Evolutionary conservation across 2,113 vertebrate species (phyloP).

Genomic region (Microcebus ravelobensis): DNA sequence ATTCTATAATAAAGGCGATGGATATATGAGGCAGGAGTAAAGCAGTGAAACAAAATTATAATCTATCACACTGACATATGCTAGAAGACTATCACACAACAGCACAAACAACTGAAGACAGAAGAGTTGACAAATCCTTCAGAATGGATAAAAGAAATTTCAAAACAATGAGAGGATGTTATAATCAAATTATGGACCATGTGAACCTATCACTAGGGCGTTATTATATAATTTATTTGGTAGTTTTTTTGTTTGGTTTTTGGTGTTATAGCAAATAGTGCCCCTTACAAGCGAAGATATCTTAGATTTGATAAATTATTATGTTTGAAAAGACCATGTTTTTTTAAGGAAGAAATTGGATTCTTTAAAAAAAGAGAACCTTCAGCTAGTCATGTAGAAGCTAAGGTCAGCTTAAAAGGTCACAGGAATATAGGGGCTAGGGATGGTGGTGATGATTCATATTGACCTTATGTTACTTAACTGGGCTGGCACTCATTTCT

Average conservation of each 20-base stretch:
- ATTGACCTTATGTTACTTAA: neutral
- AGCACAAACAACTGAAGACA: neutral
- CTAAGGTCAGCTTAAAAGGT: neutral
- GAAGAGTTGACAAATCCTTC: neutral
- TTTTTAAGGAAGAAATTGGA: neutral
- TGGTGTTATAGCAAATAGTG: neutral
- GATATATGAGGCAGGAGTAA: neutral
- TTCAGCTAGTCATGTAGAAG: neutral
- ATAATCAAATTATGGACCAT: neutral
- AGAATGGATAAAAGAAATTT: neutral
- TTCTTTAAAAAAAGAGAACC: neutral
- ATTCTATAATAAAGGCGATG: neutral
- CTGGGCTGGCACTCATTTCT: neutral
- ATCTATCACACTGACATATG: fast-evolving
- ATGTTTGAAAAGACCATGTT: neutral
- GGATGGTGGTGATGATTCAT: neutral
- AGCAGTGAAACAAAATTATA: too few species aligned
- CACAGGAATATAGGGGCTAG: neutral
- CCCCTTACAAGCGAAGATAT: neutral
- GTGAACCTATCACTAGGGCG: neutral
- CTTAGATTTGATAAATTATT: neutral
- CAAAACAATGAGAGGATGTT: neutral
- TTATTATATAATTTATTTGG: neutral
- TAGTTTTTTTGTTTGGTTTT: neutral
- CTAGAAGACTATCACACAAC: neutral